Percentiles rank a stretch among this genome's conserved stretches.
phyloP scores from a whole-genome alignment of 2,113 vertebrate species.

The Vidua chalybeata region DNA sequence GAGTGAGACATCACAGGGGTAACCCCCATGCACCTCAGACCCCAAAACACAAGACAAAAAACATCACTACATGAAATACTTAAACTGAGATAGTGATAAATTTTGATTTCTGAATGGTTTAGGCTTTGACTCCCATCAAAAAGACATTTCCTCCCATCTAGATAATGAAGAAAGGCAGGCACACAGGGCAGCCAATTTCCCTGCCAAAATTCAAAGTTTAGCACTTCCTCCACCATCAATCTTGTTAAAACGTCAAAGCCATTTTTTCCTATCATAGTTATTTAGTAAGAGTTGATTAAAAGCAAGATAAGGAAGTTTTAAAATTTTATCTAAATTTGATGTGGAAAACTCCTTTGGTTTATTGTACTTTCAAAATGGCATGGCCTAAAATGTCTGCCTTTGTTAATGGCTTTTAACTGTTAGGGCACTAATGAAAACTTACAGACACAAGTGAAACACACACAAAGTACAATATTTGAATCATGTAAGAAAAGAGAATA shows the following conservation, averaged over 20 bases:
- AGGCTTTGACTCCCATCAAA: background rate
- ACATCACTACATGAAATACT: background rate
- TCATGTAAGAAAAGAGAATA: background rate
- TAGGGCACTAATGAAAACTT: background rate
- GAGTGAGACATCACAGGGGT: background rate
- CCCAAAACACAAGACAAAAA: background rate
- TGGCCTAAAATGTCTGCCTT: background rate
- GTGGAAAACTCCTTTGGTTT: background rate
- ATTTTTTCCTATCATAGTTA: background rate
- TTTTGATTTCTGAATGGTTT: background rate
- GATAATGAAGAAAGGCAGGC: background rate
- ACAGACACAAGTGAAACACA: background rate
- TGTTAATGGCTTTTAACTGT: background rate
- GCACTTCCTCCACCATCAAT: background rate
- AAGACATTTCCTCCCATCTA: background rate
- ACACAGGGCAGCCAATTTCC: background rate
- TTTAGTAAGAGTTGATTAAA: background rate
- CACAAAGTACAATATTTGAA: background rate
- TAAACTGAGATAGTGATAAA: background rate
- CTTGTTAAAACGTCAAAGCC: background rate
- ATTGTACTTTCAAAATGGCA: background rate
- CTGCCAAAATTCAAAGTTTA: background rate
- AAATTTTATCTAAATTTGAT: background rate
- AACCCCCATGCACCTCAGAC: fast-evolving
- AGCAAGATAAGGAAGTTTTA: background rate